Base-by-base conservation (phyloP, 2,113 vertebrate species). In the Collichthys lucidus region DNA sequence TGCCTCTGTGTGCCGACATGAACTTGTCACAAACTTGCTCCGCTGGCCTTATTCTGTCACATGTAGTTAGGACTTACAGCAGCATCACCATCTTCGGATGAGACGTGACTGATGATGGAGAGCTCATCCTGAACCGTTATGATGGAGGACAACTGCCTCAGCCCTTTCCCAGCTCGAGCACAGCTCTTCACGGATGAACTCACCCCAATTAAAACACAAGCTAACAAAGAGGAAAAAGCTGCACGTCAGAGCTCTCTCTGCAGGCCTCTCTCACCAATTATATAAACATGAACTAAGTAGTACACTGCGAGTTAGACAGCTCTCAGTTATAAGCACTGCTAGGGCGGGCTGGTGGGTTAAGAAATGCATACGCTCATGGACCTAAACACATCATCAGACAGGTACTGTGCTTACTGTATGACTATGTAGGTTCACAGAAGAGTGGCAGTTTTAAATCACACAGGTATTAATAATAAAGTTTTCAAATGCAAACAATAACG, bases 191-290 rank as follows among this genome's bases (percentile, higher is more conserved):
- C 55, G 71, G 83, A 59, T 70, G 86, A 87, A 77, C 49, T 87
- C 60, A 64, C 83, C 44, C 75, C 89, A 90, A 90, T 90, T 92
- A 90, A 85, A 92, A 82, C 69, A 56, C 49, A 50, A 57, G 61
- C 70, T 56, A 50, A 90, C 79, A 80, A 84, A 74, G 59, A 40
- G 53, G 26, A 47, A 42, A n/a, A 31, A 14, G 5, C 65, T 35
- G 77, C 46, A 71, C 0, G 19, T 63, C 71, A 20, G 10, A 64
- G 16, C 11, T 44, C 78, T 74, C 44, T 35, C 75, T 29, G 15
- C 49, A 68, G 77, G 77, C 47, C 66, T 66, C 52, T 31, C 61
- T 11, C 29, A 35, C 59, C 59, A 65, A 75, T 60, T 72, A 74
- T 6, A 40, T 50, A 49, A 24, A 66, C 42, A n/a, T 3, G 29